phyloP scores from a whole-genome alignment of 2,888 invertebrate genomes.

The Trichogramma evanescens region DNA sequence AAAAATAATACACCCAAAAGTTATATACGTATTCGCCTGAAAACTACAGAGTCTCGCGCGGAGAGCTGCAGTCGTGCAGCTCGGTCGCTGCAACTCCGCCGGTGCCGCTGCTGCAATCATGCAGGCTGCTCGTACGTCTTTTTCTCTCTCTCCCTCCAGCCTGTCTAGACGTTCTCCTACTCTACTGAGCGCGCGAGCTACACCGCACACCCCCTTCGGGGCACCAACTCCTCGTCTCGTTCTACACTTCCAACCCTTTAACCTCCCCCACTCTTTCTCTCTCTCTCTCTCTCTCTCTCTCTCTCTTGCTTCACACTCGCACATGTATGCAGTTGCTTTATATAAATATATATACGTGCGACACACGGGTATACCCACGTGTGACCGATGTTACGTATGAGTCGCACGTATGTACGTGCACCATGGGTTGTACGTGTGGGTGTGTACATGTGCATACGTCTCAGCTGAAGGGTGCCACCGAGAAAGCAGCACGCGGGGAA shows the following conservation, averaged over 20 bases:
- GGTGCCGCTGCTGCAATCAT: constrained; percentile 3
- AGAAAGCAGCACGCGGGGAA: no score
- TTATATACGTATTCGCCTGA: no score
- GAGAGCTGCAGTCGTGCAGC: constrained; percentile 14
- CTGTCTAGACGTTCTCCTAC: constrained; percentile 45
- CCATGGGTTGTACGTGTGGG: constrained; percentile 15
- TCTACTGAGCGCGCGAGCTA: constrained; percentile 35
- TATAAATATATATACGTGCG: neutral
- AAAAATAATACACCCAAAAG: no score
- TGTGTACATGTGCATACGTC: constrained; percentile 18
- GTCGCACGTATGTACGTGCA: constrained; percentile 20
- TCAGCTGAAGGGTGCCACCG: neutral
- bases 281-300: neutral
- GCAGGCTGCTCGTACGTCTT: neutral
- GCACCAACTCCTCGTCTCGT: constrained; percentile 22
- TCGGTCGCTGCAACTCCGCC: constrained; percentile 24
- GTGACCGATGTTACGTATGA: constrained; percentile 1
- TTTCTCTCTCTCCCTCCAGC: constrained; percentile 33
- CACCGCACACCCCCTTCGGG: constrained; percentile 22
- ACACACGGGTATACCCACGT: neutral
- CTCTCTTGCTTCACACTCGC: neutral
- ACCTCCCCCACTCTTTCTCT: constrained; percentile 21
- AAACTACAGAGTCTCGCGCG: neutral
- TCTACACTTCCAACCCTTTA: constrained; percentile 38
- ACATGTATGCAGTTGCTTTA: neutral